Evolutionary conservation across 2,797 vertebrate species (phyloP), one percentile per base, ranked within the genome.

Genomic region (Tapera naevia): DNA sequence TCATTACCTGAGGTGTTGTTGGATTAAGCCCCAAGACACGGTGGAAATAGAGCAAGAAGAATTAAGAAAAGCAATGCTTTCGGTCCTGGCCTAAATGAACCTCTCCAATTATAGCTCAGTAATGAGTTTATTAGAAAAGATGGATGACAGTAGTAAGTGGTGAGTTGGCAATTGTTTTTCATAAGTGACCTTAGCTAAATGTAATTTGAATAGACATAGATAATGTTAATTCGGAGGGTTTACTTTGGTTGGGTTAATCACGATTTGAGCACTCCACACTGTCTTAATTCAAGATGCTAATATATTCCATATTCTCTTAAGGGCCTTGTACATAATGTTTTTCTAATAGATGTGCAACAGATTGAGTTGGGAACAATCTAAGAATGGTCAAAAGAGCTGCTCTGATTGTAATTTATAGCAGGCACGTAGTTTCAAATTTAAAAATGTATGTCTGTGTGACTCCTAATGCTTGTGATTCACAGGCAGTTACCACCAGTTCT

Each of bases 101-200:
- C 1, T 6, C 46, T 80, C 86, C 90, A 97, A 75, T 90, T 96
- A 82, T 66, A 95, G 65, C 76, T 91, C 13, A 0, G 71, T 95
- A 94, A 96, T 94, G 71, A 93, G 60, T 96, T 95, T 95, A 91
- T 91, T 96, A 95, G 95, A 94, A 67, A 93, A 69, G 70, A 93
- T 17, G 5, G 19, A 94, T 93, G 80, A 64, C 62, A 89, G 64
- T 45, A 61, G 61, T 88, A 72, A 94, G 48, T 62, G 43, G 80
- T 84, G 60, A 93, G 74, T 76, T 78, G 41, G 90, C 79, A 94
- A 90, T 91, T 95, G 78, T 95, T 95, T 97, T 94, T 91, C 66
- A 80, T 84, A 95, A 86, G 80, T 87, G 79, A 94, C 67, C 94
- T 78, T 79, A 91, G 67, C 86, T 64, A 96, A 78, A 61, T 45